Percentiles rank a stretch among this genome's conserved stretches.
Conservation (phyloP, 2,888 invertebrate species). For the Bembecia ichneumoniformis region DNA sequence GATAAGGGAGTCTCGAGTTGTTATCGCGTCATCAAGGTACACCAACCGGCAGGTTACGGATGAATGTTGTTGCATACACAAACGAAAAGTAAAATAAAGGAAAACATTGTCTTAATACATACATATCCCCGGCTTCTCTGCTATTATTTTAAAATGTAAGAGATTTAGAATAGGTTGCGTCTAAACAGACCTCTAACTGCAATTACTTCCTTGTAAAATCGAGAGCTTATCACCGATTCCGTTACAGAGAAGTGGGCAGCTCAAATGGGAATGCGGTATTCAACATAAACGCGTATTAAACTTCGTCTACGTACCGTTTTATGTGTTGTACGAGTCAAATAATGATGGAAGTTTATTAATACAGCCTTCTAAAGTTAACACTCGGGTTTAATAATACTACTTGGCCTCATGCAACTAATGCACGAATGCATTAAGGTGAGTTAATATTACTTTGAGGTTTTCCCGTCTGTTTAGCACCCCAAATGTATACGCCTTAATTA, state of each 20-base stretch:
- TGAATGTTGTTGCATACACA: background rate
- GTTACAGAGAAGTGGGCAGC: slow-evolving; percentile 16
- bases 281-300: slow-evolving; percentile 26
- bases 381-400: background rate
- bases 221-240: slow-evolving; percentile 21
- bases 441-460: slow-evolving; percentile 32
- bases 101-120: too few species aligned
- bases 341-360: slow-evolving; percentile 28
- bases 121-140: too few species aligned
- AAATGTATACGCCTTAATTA: slow-evolving; percentile 52
- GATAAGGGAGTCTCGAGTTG: slow-evolving; percentile 53
- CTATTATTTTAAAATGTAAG: too few species aligned
- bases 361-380: slow-evolving; percentile 13
- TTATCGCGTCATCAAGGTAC: slow-evolving; percentile 47
- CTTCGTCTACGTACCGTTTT: slow-evolving; percentile 11
- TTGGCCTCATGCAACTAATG: slow-evolving; percentile 15
- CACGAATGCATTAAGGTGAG: slow-evolving; percentile 19
- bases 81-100: too few species aligned
- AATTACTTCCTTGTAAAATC: slow-evolving; percentile 16
- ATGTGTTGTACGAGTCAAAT: slow-evolving; percentile 22
- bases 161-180: too few species aligned
- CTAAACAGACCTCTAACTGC: slow-evolving; percentile 8
- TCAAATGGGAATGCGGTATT: slow-evolving; percentile 20
- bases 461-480: slow-evolving; percentile 46
- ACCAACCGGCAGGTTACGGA: slow-evolving; percentile 10